Base-by-base conservation (phyloP, 2,113 vertebrate species). In the Centrocercus urophasianus region DNA sequence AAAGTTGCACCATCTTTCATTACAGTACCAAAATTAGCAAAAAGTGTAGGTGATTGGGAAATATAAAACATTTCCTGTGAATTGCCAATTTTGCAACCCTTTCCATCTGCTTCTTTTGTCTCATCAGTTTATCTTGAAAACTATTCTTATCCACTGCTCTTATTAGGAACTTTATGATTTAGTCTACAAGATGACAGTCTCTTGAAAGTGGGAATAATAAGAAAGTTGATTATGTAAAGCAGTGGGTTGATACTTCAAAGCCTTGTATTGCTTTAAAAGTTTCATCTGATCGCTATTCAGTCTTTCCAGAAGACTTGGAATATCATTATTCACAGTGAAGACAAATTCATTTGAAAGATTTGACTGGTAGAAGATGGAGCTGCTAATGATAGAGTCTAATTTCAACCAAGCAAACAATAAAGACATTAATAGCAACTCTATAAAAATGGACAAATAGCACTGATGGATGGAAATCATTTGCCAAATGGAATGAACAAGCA, bases 321-420 rank as follows among this genome's bases (percentile, higher is more conserved):
- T 86, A 77, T 72, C 34, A 72, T 83, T 92, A 83, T 71, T 86
- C 86, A 86, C 34, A 67, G 42, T 11, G 32, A 93, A 89, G 86
- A 70, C 45, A 79, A 93, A 89, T 70, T 90, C 7, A 66, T 95
- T 86, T 91, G 75, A 83, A 94, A 90, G 6, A 4, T 81, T 67
- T 83, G 86, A 93, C 74, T 65, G 38, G 71, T 71, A 92, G 28
- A 83, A 80, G 71, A 77, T 81, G 36, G 69, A 86, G 52, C 48
- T 88, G 40, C 48, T 95, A 90, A 89, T 93, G 73, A 57, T 30
- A 60, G 38, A 82, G 42, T 60, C 56, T 83, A 85, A 79, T 40
- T 93, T 95, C 70, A 89, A 42, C 72, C 91, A 84, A 87, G 45
- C 57, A 93, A 95, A 84, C 48, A 94, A 79, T 80, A 88, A 88